Base-by-base conservation (phyloP, 2,888 invertebrate species). In the Trisateles emortualis region DNA sequence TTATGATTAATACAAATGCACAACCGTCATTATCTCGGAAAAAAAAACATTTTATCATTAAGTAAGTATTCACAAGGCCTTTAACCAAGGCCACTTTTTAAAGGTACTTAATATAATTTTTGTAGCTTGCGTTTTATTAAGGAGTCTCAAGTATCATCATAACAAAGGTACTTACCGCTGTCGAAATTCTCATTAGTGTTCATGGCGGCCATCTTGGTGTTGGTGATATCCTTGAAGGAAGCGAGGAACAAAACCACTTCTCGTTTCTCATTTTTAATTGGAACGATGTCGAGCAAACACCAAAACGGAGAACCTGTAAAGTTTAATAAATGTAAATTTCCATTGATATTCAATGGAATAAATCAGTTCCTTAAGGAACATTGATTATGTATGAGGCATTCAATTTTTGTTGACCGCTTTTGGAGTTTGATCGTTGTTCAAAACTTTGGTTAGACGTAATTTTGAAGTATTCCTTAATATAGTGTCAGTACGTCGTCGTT, bases 231-330 rank as follows among this genome's bases (percentile, higher is more conserved):
- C 93, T 99, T 99, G 94, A 98, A 98, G 16, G 98, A 98, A 61
- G 98, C 98, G 85, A 99, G 95, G 88, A 98, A 99, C 77, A 99
- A 94, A 24, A 99, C 99, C 81, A 99, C 98, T 93, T 98, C 98
- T 63, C 98, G 95, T 90, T 99, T 99, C 88, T 99, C 99, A 94
- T 99, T 99, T 94, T 99, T 99, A 92, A 99, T 99, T 82, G 99
- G 99, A 62, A 99, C 98, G 87, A 99, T 98, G 93, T 99, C 99
- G 91, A 99, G 95, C 74, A 99, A 95, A 92, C 98, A 99, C 97
- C 98, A 98, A 91, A 99, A 99, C 47, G 97, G 96, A 72, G 96
- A 95, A 67, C 97, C 98, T 98, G 94, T 41, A 78, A 83, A 74
- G 70, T 68, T 63, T 56, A 74, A 77, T 74, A 24, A 68, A 68